phyloP scores from a whole-genome alignment of 2,797 vertebrate species.

The Gouania willdenowi region DNA sequence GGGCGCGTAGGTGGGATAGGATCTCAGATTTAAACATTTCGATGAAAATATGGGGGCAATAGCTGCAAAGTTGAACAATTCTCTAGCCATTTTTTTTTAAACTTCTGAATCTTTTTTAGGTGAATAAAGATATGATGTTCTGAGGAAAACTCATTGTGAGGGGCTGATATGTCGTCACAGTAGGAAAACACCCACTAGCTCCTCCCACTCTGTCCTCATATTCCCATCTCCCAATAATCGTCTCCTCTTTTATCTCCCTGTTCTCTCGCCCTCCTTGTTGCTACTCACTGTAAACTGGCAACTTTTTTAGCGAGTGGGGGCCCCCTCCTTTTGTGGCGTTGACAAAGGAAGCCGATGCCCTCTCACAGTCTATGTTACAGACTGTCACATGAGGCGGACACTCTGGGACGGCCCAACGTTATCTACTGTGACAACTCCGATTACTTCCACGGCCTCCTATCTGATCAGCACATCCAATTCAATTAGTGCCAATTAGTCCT shows the following conservation, averaged over 20 bases:
- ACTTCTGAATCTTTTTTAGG: too few species aligned
- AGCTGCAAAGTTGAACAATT: too few species aligned
- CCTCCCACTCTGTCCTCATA: conserved; percentile 15
- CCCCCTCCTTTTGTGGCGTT: conserved; percentile 60
- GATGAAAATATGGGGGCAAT: too few species aligned
- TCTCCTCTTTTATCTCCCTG: neutral
- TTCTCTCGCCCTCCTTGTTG: neutral
- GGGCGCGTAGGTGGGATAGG: too few species aligned
- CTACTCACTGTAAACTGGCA: conserved; percentile 60
- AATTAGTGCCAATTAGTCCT: conserved; percentile 82
- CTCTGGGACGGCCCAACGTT: conserved; percentile 71
- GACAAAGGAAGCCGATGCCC: conserved; percentile 72
- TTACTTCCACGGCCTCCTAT: conserved; percentile 80
- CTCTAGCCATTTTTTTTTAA: too few species aligned
- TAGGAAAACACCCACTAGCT: too few species aligned
- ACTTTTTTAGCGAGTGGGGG: conserved; percentile 51
- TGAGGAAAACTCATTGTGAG: too few species aligned
- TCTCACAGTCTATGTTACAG: conserved; percentile 81
- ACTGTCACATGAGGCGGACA: conserved; percentile 76
- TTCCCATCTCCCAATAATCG: neutral
- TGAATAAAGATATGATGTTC: too few species aligned
- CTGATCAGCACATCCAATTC: conserved; percentile 81
- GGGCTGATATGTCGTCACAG: too few species aligned
- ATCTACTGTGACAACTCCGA: conserved; percentile 81
- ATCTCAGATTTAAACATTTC: too few species aligned